These are phyloP conservation scores for Glossophaga mutica DNA, from an alignment of 2,797 vertebrate species.

Conservation along the genomic window DNA sequence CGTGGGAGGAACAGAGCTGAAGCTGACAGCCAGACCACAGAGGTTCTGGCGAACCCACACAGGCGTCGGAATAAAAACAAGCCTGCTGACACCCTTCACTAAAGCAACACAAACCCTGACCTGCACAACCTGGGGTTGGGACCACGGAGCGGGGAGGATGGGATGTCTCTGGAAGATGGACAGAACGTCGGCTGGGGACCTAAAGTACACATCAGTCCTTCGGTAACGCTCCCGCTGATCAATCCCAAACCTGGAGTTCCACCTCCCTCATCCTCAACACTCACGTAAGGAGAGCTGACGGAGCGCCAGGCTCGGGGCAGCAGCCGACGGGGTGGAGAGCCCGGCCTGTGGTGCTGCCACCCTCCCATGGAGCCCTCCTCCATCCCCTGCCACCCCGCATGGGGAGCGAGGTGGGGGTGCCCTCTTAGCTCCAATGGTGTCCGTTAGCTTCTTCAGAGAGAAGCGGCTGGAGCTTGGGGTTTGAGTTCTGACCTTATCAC, in stretches of 20 bases:
- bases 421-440: neutral
- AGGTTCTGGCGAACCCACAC: neutral
- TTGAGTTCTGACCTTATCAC: no score
- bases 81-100: neutral
- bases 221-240: fast-evolving
- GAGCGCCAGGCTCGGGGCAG: neutral
- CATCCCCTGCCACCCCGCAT: no score
- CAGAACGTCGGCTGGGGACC: fast-evolving
- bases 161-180: neutral
- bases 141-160: neutral
- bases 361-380: neutral
- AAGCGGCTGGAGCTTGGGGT: fast-evolving
- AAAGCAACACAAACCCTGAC: neutral
- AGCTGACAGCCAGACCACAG: neutral
- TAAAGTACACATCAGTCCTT: fast-evolving
- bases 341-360: no score
- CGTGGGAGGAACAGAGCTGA: neutral
- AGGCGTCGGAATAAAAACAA: neutral
- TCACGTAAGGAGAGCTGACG: fast-evolving
- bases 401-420: neutral
- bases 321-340: neutral
- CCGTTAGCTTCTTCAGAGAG: neutral
- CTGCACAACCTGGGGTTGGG: neutral
- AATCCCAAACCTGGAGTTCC: fast-evolving
- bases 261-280: neutral